phyloP scores from a whole-genome alignment of 37 sponge, comb jelly and placozoan genomes.

The Geodia barretti region DNA sequence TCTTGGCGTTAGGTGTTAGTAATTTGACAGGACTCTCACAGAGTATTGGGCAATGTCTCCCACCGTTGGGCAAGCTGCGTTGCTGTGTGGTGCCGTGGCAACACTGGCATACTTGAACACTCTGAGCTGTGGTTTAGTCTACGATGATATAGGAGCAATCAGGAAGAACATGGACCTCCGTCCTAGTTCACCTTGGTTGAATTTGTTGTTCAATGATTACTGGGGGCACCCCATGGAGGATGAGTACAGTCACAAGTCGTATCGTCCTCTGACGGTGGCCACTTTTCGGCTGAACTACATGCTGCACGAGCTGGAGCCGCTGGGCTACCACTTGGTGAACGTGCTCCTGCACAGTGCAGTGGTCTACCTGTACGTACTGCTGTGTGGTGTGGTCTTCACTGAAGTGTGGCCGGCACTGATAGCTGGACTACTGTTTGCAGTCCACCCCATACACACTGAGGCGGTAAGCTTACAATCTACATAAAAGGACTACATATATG shows the following conservation, averaged over 20 bases:
- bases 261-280: slow-evolving; percentile 87
- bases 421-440: slow-evolving; percentile 79
- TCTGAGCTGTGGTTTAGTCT: slow-evolving; percentile 74
- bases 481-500: not conserved
- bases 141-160: slow-evolving; percentile 88
- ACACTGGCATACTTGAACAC: slow-evolving; percentile 69
- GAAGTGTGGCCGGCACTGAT: slow-evolving; percentile 57
- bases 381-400: slow-evolving; percentile 51
- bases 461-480: slow-evolving; percentile 49
- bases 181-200: slow-evolving; percentile 67
- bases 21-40: too few relatives aligned
- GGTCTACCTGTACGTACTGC: slow-evolving; percentile 69
- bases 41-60: too few relatives aligned
- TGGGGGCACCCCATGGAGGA: slow-evolving; percentile 89
- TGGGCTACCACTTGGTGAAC: slow-evolving; percentile 92
- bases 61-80: not conserved
- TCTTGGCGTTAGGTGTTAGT: too few relatives aligned
- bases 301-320: slow-evolving; percentile 79
- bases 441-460: slow-evolving; percentile 68
- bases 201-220: slow-evolving; percentile 81
- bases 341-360: slow-evolving; percentile 83
- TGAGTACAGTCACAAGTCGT: slow-evolving; percentile 89
- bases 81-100: slow-evolving; percentile 44
- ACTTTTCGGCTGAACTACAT: slow-evolving; percentile 88
- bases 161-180: slow-evolving; percentile 75